Evolutionary conservation across 2,113 vertebrate species (phyloP).

Genomic region (Gallinago jamesoni): DNA sequence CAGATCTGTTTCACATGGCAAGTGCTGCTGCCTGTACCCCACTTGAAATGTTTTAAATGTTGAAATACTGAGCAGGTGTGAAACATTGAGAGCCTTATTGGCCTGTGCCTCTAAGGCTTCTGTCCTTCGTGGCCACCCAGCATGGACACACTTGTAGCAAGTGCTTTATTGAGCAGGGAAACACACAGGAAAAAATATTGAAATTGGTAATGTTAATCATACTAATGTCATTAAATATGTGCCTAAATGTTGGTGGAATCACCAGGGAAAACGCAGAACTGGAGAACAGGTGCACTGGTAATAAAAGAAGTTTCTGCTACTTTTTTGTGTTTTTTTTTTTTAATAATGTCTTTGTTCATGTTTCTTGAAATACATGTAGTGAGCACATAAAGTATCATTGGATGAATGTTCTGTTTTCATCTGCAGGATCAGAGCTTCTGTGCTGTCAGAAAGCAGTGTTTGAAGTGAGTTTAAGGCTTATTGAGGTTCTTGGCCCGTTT

Average conservation of each 20-base stretch:
- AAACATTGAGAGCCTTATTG: background rate
- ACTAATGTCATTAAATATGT: fast-evolving
- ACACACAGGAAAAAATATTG: fast-evolving
- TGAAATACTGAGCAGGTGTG: fast-evolving
- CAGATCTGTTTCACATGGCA: fast-evolving
- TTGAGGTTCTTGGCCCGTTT: background rate
- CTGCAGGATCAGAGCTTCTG: background rate
- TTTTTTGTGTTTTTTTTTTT: background rate
- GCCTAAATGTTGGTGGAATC: background rate
- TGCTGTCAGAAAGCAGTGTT: background rate
- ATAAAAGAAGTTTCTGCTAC: background rate
- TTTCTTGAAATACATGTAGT: background rate
- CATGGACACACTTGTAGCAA: fast-evolving
- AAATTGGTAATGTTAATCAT: background rate
- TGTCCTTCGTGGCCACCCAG: background rate
- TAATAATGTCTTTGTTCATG: background rate
- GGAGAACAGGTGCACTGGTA: too few species aligned
- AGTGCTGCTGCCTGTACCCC: background rate
- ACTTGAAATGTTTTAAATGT: background rate
- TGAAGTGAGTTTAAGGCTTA: background rate
- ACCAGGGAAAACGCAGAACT: background rate
- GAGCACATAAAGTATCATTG: background rate
- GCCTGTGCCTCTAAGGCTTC: background rate
- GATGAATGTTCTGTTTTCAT: background rate
- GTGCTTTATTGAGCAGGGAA: background rate